Evolutionary conservation across 2,113 vertebrate genomes (phyloP).

Genomic region (Forbesichthys agassizii): DNA sequence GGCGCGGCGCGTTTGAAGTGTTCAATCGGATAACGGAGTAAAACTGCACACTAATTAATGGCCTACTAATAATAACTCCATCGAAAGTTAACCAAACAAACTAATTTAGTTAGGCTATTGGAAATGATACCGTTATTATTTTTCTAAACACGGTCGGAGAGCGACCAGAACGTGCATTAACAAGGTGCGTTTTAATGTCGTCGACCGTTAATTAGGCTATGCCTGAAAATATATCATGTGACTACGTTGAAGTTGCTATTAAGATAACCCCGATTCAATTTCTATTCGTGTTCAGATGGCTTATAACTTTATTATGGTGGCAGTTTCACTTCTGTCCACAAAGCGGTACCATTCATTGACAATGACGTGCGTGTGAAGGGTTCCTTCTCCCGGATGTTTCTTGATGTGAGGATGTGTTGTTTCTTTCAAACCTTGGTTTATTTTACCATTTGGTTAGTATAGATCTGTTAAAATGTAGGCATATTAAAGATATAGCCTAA

Average conservation of each 20-base stretch:
- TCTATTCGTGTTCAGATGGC: conserved; percentile 46
- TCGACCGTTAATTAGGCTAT: neutral
- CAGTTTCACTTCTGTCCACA: conserved; percentile 78
- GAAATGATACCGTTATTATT: no score
- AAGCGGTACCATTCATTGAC: conserved; percentile 82
- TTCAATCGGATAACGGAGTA: neutral
- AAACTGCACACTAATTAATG: neutral
- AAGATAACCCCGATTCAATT: neutral
- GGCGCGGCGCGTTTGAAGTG: conserved; percentile 23
- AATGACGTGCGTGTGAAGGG: conserved; percentile 45
- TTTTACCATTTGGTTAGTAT: conserved; percentile 5
- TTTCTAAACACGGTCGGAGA: no score
- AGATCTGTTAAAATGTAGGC: neutral
- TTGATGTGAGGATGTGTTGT: conserved; percentile 41
- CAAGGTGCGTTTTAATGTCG: conserved; percentile 10
- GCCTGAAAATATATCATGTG: no score
- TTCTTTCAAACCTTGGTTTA: conserved; percentile 40
- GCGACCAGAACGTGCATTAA: no score
- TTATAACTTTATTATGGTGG: conserved; percentile 62
- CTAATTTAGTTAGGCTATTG: no score
- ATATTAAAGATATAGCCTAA: neutral
- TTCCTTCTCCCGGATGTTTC: conserved; percentile 19
- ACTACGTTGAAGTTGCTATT: neutral
- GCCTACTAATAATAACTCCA: neutral
- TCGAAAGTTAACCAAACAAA: neutral